Evolutionary conservation across 2,888 invertebrate species (phyloP).

Genomic region (Oxytorus armatus): DNA sequence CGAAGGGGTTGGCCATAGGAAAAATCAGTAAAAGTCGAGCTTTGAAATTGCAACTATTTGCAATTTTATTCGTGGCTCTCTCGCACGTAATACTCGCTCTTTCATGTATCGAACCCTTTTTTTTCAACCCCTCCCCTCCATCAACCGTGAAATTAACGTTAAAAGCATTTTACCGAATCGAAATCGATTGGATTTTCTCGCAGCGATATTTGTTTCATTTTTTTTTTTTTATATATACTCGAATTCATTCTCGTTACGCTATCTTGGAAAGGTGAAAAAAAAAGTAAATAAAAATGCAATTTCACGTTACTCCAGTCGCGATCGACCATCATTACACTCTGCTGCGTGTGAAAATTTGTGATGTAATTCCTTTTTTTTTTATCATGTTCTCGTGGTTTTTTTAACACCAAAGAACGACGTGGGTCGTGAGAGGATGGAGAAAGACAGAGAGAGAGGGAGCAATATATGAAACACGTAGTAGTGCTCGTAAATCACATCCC

Average conservation of each 20-base stretch:
- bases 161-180: slow-evolving; percentile 9
- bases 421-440: neutral
- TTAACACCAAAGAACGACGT: neutral
- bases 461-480: slow-evolving; percentile 39
- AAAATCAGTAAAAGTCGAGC: too few relatives aligned
- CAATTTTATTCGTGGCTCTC: neutral
- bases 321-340: slow-evolving; percentile 13
- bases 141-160: slow-evolving; percentile 6
- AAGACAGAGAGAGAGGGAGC: slow-evolving; percentile 17
- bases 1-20: too few relatives aligned
- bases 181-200: slow-evolving; percentile 1
- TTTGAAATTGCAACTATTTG: too few relatives aligned
- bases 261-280: too few relatives aligned
- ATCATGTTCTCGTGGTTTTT: neutral
- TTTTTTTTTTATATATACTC: too few relatives aligned
- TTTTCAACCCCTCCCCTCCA: neutral
- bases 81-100: neutral
- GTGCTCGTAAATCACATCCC: slow-evolving; percentile 54
- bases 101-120: neutral
- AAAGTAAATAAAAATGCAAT: slow-evolving; percentile 22
- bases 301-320: slow-evolving; percentile 15
- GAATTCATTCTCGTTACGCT: slow-evolving; percentile 10
- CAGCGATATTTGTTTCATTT: too few relatives aligned
- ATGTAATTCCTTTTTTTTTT: neutral
- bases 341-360: neutral